phyloP scores from a whole-genome alignment of 2,888 invertebrate species.

The Tupiocoris notatus region DNA sequence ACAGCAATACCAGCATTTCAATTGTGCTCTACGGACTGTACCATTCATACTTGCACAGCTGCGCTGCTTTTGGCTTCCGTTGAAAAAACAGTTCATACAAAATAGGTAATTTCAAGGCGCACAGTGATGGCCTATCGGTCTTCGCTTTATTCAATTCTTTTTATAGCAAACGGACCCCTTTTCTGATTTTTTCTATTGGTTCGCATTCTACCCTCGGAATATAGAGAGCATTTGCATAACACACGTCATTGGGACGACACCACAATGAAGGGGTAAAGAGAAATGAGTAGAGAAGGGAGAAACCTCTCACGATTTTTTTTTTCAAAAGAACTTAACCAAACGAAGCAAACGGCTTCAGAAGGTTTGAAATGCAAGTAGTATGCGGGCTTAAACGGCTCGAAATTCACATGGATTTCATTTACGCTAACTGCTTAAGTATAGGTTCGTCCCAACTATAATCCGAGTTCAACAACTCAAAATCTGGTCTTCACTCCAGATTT shows the following conservation, averaged over 20 bases:
- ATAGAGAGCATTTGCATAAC: not conserved
- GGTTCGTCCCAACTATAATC: too few species aligned
- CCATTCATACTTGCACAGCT: not conserved
- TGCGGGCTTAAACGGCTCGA: too few species aligned
- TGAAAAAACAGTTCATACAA: not conserved
- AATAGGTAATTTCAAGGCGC: not conserved
- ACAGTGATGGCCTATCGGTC: not conserved
- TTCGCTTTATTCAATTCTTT: not conserved
- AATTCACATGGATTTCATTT: too few species aligned
- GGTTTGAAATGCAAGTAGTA: not conserved
- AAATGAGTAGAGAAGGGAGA: not conserved
- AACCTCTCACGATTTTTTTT: not conserved
- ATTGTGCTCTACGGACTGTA: too few species aligned
- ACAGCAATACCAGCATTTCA: not conserved
- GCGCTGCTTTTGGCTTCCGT: not conserved
- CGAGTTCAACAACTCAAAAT: too few species aligned
- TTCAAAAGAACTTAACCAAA: not conserved
- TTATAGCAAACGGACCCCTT: not conserved
- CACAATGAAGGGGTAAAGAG: not conserved
- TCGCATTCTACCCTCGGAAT: not conserved
- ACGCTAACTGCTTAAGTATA: too few species aligned
- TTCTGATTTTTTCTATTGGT: not conserved
- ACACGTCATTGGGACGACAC: not conserved
- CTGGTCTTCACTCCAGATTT: too few species aligned
- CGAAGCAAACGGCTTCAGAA: not conserved